phyloP scores from a whole-genome alignment of 2,888 invertebrate genomes.

The Deroplatys truncata region DNA sequence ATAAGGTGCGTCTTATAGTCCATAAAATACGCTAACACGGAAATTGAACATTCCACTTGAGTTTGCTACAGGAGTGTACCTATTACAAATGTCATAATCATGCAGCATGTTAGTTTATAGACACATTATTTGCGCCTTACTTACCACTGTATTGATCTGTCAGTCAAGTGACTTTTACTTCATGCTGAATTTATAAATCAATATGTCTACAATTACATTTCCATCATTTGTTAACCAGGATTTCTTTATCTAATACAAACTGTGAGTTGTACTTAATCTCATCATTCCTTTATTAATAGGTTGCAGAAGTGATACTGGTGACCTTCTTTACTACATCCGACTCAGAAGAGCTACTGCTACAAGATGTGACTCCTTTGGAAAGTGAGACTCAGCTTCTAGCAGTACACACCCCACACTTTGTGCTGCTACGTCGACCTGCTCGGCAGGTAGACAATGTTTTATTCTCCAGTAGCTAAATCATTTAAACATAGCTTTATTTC shows the following conservation, averaged over 20 bases:
- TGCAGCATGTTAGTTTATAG: too few species aligned
- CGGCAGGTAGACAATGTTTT: slow-evolving; percentile 1
- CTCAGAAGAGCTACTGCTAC: slow-evolving; percentile 59
- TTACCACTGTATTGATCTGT: too few species aligned
- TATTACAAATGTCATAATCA: too few species aligned
- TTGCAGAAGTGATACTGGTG: slow-evolving; percentile 49
- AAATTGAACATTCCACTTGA: too few species aligned
- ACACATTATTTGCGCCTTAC: too few species aligned
- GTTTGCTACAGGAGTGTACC: too few species aligned
- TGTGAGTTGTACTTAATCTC: background rate
- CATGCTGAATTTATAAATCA: too few species aligned
- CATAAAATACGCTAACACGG: too few species aligned
- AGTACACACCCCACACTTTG: slow-evolving; percentile 37
- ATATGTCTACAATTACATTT: too few species aligned
- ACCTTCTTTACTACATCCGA: slow-evolving; percentile 64
- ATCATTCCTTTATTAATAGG: background rate
- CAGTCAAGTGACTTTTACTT: too few species aligned
- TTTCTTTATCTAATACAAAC: too few species aligned
- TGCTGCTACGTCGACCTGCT: slow-evolving; percentile 36
- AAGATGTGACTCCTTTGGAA: slow-evolving; percentile 57
- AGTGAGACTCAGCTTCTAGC: slow-evolving; percentile 35
- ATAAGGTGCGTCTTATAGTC: too few species aligned
- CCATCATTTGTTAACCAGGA: background rate
- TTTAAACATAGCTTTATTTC: background rate
- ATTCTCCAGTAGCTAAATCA: background rate